Evolutionary conservation across 1,140 invertebrate species (phyloP).

Genomic region (Euura lappo): DNA sequence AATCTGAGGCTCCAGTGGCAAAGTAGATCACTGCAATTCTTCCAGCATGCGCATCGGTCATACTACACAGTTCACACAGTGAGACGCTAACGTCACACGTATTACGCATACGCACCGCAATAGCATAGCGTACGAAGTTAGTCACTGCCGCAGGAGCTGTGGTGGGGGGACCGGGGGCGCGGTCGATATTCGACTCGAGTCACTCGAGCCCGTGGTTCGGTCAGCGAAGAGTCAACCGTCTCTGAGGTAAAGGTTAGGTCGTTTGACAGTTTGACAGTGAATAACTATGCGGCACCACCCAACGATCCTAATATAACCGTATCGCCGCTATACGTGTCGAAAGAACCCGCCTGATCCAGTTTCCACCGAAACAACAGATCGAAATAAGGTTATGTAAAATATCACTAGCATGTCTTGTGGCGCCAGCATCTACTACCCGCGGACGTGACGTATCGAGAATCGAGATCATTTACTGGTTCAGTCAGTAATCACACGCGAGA

Average conservation of each 20-base stretch:
- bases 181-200: slow-evolving; percentile 1
- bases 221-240: neutral
- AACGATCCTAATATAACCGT: too few species aligned
- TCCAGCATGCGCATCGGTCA: neutral
- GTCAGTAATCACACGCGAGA: neutral
- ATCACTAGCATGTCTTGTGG: neutral
- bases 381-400: neutral
- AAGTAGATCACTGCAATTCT: too few species aligned
- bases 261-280: neutral
- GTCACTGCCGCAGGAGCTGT: neutral
- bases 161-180: neutral
- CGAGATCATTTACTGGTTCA: slow-evolving; percentile 7
- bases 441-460: slow-evolving; percentile 6
- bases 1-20: too few species aligned
- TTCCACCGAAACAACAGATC: too few species aligned
- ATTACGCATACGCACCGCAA: neutral
- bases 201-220: neutral
- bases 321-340: too few species aligned
- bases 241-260: neutral
- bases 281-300: too few species aligned
- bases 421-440: neutral
- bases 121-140: neutral
- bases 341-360: too few species aligned
- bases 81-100: neutral
- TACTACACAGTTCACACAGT: neutral